phyloP scores from a whole-genome alignment of 2,888 invertebrate genomes.

The Notocelia uddmanniana region DNA sequence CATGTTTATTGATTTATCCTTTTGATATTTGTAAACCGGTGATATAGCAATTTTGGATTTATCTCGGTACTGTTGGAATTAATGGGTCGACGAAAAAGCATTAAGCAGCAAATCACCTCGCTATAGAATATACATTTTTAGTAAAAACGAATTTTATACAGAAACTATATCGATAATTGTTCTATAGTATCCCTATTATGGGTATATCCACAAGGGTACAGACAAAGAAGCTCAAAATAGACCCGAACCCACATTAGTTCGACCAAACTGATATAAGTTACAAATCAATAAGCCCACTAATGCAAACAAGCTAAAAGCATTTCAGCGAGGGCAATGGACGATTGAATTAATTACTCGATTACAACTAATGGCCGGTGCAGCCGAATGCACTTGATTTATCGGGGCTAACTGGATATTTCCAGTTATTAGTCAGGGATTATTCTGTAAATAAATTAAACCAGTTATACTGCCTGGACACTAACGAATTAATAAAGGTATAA shows the following conservation, averaged over 20 bases:
- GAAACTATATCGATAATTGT: background rate
- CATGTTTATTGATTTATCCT: background rate
- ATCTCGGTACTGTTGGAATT: too few relatives aligned
- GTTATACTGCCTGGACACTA: constrained; percentile 5
- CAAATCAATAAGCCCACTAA: constrained; percentile 23
- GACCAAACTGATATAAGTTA: constrained; percentile 7
- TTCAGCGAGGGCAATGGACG: constrained; percentile 31
- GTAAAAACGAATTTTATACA: background rate
- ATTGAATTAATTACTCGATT: constrained; percentile 43
- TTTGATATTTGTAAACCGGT: background rate
- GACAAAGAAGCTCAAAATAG: background rate
- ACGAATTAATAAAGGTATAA: background rate
- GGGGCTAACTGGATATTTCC: constrained; percentile 15
- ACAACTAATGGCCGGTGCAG: constrained; percentile 32
- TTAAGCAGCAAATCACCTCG: too few relatives aligned
- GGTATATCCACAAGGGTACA: background rate
- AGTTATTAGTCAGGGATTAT: constrained; percentile 7
- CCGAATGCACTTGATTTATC: constrained; percentile 41
- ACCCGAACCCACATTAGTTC: too few relatives aligned
- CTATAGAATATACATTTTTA: background rate
- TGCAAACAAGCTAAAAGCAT: constrained; percentile 43
- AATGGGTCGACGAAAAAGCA: too few relatives aligned
- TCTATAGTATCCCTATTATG: too few relatives aligned
- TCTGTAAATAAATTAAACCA: constrained; percentile 27
- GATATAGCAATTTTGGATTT: too few relatives aligned